Evolutionary conservation across 2,113 vertebrate genomes (phyloP).

Genomic region (Odobenus rosmarus): DNA sequence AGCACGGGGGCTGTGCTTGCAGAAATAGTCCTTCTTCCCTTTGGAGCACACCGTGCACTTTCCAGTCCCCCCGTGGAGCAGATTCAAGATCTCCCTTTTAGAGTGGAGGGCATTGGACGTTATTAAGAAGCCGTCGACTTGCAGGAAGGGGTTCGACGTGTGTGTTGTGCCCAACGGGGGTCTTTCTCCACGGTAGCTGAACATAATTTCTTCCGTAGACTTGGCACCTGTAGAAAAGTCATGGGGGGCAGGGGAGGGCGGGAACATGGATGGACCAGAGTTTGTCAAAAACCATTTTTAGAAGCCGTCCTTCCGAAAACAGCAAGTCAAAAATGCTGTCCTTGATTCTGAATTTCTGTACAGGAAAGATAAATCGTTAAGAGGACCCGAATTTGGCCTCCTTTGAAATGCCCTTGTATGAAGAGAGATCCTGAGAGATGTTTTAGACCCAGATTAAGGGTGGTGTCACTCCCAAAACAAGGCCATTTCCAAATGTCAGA

Average conservation of each 20-base stretch:
- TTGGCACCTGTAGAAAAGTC: constrained; percentile 68
- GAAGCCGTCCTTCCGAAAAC: background rate
- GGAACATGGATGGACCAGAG: accelerated
- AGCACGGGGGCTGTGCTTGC: constrained; percentile 89
- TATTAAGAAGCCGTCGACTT: constrained; percentile 64
- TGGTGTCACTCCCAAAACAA: background rate
- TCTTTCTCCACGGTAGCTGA: constrained; percentile 14
- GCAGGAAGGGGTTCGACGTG: constrained; percentile 15
- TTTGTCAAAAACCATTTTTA: constrained; percentile 55
- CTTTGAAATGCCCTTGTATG: background rate
- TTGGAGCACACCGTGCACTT: constrained; percentile 80
- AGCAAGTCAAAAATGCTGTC: background rate
- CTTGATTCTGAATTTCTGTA: constrained; percentile 54
- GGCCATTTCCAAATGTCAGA: background rate
- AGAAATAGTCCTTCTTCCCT: constrained; percentile 82
- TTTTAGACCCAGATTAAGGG: background rate
- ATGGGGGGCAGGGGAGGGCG: accelerated
- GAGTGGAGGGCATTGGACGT: constrained; percentile 71
- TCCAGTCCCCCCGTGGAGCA: constrained; percentile 75
- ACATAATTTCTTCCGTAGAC: constrained; percentile 53
- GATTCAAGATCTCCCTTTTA: constrained; percentile 73
- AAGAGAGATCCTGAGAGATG: background rate
- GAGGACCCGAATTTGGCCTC: background rate
- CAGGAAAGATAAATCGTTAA: background rate
- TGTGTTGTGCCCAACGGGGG: background rate